Conservation (phyloP, 2,888 invertebrate genomes). For the Lottia scabra region DNA sequence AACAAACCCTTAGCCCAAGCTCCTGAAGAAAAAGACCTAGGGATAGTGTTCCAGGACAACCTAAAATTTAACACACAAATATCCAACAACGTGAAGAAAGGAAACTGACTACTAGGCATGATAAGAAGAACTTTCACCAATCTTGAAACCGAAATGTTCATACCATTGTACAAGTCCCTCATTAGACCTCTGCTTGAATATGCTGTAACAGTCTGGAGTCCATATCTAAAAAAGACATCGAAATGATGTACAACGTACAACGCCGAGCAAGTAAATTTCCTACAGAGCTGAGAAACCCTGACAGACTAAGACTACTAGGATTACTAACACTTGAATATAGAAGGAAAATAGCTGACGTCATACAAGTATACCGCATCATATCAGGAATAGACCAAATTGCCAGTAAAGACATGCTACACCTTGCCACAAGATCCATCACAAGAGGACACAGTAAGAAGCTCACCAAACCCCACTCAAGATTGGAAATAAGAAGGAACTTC, state of each 20-base stretch:
- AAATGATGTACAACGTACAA: slow-evolving; percentile 20
- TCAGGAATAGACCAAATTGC: neutral
- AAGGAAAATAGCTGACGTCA: slow-evolving; percentile 17
- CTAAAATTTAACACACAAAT: slow-evolving; percentile 14
- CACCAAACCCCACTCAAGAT: neutral
- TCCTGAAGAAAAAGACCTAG: slow-evolving; percentile 20
- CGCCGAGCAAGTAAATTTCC: slow-evolving; percentile 7
- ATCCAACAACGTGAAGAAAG: slow-evolving; percentile 12
- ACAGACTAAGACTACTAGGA: too few relatives aligned
- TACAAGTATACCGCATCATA: slow-evolving; percentile 12
- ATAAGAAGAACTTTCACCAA: slow-evolving; percentile 11
- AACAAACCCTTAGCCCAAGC: neutral
- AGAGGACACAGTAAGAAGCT: slow-evolving; percentile 17
- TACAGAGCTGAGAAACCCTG: slow-evolving; percentile 11
- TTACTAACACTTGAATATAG: slow-evolving; percentile 10
- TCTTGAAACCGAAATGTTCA: slow-evolving; percentile 9
- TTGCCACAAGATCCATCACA: neutral
- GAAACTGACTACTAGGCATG: slow-evolving; percentile 15
- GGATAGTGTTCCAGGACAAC: slow-evolving; percentile 8
- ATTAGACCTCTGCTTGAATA: slow-evolving; percentile 21
- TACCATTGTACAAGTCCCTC: slow-evolving; percentile 16
- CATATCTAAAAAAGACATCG: slow-evolving; percentile 13
- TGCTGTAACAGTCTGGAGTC: slow-evolving; percentile 8
- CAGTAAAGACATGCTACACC: slow-evolving; percentile 1
- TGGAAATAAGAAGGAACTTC: slow-evolving; percentile 7